Evolutionary conservation across 1,140 invertebrate species (phyloP), one percentile per base, ranked within the genome.

Genomic region (Trichoplusia ni): DNA sequence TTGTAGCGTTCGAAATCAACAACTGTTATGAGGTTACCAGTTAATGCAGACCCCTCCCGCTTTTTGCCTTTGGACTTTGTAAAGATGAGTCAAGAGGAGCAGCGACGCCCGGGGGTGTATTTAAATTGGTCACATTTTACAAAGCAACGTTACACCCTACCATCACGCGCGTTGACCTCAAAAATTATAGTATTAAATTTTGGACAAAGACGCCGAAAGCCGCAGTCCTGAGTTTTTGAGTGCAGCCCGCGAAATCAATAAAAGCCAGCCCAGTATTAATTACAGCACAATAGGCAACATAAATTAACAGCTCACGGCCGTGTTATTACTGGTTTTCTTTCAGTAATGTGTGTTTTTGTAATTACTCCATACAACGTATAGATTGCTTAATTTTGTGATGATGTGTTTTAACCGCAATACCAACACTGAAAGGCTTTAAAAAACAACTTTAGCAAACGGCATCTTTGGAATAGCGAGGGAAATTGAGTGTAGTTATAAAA

Each of bases 131-230:
- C 69, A 74, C 72, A 83, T 79, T 77, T 69, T 70, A 84, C 75
- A 80, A 84, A 75, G 72, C 64, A 75, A 75, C 67, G 63, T 75
- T 74, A 77, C 72, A 76, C 73, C 75, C 79, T 64, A 46, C 60
- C 65, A 77, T 76, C 70, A 76, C 75, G 63, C 73, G 66, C 71
- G 73, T 75, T 71, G 75, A 82, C 80, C 78, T 77, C 77, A 80
- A 84, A 60, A 87, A 88, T 84, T 83, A 81, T 69, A 69, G 76
- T 81, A 76, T 82, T 80, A 79, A 84, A 75, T 72, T 81, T 65
- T 56, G 59, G 70, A 81, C 74, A 86, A 86, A 84, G 73, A 75
- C 56, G 21, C 44, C 58, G 67, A 72, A 77, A 74, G 74, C 60
- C 56, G 29, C 56, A 47, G 25, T 21, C 33, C 37, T 46, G 38